Percentiles rank a stretch among this genome's conserved stretches.
These are phyloP conservation scores for Alosa sapidissima DNA, from an alignment of 2,797 vertebrate genomes.

Conservation along the genomic window DNA sequence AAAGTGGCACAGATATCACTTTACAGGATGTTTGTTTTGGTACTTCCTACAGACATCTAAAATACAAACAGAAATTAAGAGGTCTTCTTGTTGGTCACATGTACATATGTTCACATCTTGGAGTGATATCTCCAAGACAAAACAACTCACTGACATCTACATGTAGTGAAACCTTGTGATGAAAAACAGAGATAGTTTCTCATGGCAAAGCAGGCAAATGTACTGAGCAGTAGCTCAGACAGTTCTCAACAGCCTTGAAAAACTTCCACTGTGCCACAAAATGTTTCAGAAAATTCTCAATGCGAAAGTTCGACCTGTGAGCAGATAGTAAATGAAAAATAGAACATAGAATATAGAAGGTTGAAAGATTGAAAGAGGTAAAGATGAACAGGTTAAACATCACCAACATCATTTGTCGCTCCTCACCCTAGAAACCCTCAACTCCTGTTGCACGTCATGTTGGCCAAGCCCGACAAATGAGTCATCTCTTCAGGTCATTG, in stretches of 20 bases:
- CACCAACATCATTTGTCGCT: neutral
- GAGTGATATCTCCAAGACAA: too few relatives aligned
- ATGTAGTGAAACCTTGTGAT: neutral
- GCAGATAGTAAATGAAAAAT: neutral
- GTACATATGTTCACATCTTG: too few relatives aligned
- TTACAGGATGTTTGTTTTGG: too few relatives aligned
- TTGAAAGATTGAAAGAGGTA: too few relatives aligned
- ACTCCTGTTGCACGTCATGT: neutral
- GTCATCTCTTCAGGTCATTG: constrained; percentile 8
- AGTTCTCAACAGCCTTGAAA: too few relatives aligned
- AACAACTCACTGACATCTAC: too few relatives aligned
- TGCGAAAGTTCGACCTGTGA: neutral
- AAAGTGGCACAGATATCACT: too few relatives aligned
- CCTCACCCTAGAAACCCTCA: neutral
- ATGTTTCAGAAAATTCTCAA: neutral
- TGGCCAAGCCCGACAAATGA: neutral
- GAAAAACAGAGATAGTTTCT: neutral
- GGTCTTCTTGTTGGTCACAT: too few relatives aligned
- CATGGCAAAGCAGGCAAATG: neutral
- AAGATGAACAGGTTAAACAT: neutral
- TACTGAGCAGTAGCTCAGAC: too few relatives aligned
- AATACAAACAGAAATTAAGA: too few relatives aligned
- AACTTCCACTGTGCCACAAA: too few relatives aligned
- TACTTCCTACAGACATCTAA: too few relatives aligned
- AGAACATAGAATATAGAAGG: neutral